Conservation (phyloP, 2,113 vertebrate genomes). For the Coryphaenoides rupestris region DNA sequence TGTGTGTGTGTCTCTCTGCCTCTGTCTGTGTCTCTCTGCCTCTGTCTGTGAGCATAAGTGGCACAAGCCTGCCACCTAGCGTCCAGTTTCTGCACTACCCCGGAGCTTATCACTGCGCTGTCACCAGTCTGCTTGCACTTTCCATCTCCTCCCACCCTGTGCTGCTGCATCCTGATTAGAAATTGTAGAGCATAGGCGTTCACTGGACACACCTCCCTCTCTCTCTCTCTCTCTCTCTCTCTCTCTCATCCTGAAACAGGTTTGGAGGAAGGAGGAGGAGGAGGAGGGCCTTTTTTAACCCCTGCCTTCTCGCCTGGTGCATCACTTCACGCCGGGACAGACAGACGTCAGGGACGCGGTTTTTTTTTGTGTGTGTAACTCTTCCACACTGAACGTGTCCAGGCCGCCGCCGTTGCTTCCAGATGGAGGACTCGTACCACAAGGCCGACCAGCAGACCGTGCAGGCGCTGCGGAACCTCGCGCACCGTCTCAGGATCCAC, state of each 20-base stretch:
- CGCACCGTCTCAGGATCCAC: slow-evolving; percentile 85
- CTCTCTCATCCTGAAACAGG: background rate
- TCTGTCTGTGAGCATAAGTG: no score
- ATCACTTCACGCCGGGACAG: slow-evolving; percentile 9
- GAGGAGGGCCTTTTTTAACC: background rate
- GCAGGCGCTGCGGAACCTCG: slow-evolving; percentile 61
- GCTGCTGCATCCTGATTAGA: no score
- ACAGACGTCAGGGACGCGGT: background rate
- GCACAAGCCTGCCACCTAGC: no score
- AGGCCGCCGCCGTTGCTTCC: background rate
- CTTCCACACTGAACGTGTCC: no score
- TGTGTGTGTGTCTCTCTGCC: slow-evolving; percentile 30
- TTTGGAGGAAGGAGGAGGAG: background rate
- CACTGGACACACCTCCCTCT: slow-evolving; percentile 59
- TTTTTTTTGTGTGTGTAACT: no score
- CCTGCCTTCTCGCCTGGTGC: background rate
- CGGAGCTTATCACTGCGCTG: no score
- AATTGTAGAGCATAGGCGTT: slow-evolving; percentile 72
- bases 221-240: background rate
- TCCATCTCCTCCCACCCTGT: no score
- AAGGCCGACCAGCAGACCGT: background rate
- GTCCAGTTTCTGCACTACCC: no score
- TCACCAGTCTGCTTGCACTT: no score
- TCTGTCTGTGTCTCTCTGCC: no score
- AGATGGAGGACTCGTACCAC: slow-evolving; percentile 1